phyloP scores from a whole-genome alignment of 2,888 invertebrate genomes.

The Baccha elongata region DNA sequence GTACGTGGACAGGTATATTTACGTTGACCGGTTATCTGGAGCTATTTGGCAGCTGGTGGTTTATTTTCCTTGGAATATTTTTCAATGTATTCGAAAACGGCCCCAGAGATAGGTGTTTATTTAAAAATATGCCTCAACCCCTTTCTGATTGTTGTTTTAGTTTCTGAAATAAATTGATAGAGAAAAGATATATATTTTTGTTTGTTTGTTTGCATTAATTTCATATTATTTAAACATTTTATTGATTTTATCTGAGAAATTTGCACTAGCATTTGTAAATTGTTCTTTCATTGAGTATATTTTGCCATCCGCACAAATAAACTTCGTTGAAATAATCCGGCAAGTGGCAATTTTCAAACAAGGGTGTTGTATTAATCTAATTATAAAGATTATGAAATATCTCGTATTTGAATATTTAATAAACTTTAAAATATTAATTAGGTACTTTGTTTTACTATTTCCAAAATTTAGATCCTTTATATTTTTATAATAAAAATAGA shows the following conservation, averaged over 20 bases:
- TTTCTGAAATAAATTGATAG: conserved; percentile 63
- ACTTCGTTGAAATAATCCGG: conserved; percentile 6
- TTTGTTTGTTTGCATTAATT: conserved; percentile 65
- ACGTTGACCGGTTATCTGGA: conserved; percentile 28
- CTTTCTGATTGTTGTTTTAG: conserved; percentile 34
- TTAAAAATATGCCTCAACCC: conserved; percentile 58
- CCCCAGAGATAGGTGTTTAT: conserved; percentile 56
- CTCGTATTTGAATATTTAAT: too few relatives aligned
- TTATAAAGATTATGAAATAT: too few relatives aligned
- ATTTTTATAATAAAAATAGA: too few relatives aligned
- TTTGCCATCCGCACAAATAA: conserved; percentile 46
- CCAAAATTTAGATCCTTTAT: too few relatives aligned
- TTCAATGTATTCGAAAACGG: conserved; percentile 61
- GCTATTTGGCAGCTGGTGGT: conserved; percentile 15
- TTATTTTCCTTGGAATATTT: conserved; percentile 57
- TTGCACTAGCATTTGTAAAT: conserved; percentile 52
- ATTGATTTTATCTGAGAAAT: conserved; percentile 67
- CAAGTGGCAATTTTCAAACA: too few relatives aligned
- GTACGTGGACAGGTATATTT: not conserved
- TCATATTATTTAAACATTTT: conserved; percentile 73
- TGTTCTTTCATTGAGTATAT: conserved; percentile 60
- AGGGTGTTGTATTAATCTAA: too few relatives aligned
- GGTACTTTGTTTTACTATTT: too few relatives aligned
- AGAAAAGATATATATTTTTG: conserved; percentile 28
- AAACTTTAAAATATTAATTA: too few relatives aligned